Percentiles rank a stretch among this genome's conserved stretches.
Evolutionary conservation across 2,797 vertebrate species (phyloP).

Genomic region (Pangasius larnaudii): DNA sequence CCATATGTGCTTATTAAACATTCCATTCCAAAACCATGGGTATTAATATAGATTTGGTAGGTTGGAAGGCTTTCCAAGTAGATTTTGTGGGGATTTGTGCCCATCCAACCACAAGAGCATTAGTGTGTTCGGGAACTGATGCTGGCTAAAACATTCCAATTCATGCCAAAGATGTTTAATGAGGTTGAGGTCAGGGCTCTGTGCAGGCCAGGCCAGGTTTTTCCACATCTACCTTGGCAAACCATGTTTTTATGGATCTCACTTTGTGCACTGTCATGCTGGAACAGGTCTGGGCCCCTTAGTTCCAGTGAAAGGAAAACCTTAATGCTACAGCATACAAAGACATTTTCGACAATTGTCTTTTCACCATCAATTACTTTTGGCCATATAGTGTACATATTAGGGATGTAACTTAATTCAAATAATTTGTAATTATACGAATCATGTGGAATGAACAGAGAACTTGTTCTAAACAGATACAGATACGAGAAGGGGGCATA

Average conservation of each 20-base stretch:
- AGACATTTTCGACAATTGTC: neutral
- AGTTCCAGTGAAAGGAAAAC: neutral
- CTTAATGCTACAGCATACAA: neutral
- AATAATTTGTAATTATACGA: neutral
- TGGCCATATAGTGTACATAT: neutral
- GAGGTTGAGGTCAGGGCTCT: neutral
- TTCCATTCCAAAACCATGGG: neutral
- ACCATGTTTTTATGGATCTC: neutral
- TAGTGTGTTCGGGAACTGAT: neutral
- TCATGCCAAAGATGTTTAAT: neutral
- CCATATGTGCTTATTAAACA: neutral
- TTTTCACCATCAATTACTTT: too few species aligned
- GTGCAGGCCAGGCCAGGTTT: neutral
- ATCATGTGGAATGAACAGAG: neutral
- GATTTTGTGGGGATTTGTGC: neutral
- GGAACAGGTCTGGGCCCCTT: neutral
- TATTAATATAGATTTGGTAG: neutral
- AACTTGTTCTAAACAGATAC: neutral
- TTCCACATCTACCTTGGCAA: neutral
- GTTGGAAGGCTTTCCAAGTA: neutral
- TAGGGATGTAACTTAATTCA: neutral
- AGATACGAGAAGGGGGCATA: neutral
- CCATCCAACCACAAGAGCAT: neutral
- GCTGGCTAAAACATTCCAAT: neutral
- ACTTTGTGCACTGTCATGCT: neutral